Percentiles rank a stretch among this genome's conserved stretches.
These are phyloP conservation scores for Remorina albescens DNA, from an alignment of 2,797 vertebrate species.

Conservation along the genomic window DNA sequence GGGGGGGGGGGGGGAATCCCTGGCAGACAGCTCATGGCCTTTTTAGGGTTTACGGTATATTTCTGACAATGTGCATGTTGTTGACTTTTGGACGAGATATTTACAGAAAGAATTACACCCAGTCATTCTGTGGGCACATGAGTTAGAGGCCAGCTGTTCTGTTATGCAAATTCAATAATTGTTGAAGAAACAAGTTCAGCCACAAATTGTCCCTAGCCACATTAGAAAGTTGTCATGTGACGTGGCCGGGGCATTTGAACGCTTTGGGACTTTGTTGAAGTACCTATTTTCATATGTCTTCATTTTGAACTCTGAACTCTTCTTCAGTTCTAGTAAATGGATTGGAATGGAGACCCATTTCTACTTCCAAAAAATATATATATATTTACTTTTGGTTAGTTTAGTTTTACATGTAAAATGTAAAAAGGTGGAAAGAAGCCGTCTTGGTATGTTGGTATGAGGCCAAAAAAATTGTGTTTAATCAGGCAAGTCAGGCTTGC, in stretches of 20 bases:
- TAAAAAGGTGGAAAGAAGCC: too few species aligned
- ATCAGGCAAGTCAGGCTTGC: too few species aligned
- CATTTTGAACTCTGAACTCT: neutral
- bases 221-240: constrained; percentile 52
- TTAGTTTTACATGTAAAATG: too few species aligned
- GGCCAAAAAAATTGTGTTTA: too few species aligned
- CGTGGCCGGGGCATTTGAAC: constrained; percentile 49
- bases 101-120: constrained; percentile 47
- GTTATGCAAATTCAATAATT: constrained; percentile 47
- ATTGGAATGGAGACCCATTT: too few species aligned
- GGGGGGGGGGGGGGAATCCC: constrained; percentile 84
- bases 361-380: too few species aligned
- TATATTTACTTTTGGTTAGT: too few species aligned
- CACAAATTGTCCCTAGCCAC: constrained; percentile 41
- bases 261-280: constrained; percentile 26
- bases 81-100: constrained; percentile 27
- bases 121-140: constrained; percentile 18
- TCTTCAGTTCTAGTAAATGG: neutral
- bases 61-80: constrained; percentile 50
- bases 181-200: constrained; percentile 40
- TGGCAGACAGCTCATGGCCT: constrained; percentile 65
- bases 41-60: constrained; percentile 51
- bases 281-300: constrained; percentile 38
- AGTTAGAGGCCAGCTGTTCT: constrained; percentile 9
- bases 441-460: too few species aligned